Evolutionary conservation across 2,113 vertebrate genomes (phyloP).

Genomic region (Genyomyrus donnyi): DNA sequence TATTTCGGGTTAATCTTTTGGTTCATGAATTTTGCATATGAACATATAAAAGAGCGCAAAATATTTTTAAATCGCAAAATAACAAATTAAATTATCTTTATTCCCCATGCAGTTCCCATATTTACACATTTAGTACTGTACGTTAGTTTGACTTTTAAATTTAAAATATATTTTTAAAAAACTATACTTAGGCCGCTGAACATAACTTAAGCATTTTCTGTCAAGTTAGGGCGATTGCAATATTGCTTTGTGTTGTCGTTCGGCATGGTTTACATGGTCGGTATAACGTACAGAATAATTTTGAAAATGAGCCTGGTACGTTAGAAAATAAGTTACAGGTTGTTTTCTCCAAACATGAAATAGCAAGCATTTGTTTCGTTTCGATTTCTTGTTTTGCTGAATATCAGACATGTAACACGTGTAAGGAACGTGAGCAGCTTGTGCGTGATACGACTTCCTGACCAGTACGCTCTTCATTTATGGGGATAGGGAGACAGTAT

Average conservation of each 20-base stretch:
- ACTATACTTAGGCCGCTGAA: not conserved
- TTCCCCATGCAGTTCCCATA: not conserved
- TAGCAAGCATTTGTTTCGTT: not conserved
- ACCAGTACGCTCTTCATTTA: not conserved
- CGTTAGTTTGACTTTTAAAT: not conserved
- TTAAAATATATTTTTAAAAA: not conserved
- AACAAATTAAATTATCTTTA: not conserved
- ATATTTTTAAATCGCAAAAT: not conserved
- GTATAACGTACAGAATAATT: not conserved
- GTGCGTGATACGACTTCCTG: not conserved
- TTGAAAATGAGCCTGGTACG: not conserved
- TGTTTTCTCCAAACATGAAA: not conserved
- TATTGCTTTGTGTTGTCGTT: not conserved
- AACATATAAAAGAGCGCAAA: not conserved
- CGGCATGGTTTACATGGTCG: not conserved
- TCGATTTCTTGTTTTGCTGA: not conserved
- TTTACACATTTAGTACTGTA: not conserved
- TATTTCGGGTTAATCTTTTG: not conserved
- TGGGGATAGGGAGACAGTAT: not conserved
- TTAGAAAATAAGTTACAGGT: not conserved
- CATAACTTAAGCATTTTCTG: not conserved
- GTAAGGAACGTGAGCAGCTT: not conserved
- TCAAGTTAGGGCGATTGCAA: not conserved
- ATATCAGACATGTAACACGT: not conserved
- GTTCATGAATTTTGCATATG: not conserved